phyloP scores from a whole-genome alignment of 2,113 vertebrate genomes.

The Globicephala melas region DNA sequence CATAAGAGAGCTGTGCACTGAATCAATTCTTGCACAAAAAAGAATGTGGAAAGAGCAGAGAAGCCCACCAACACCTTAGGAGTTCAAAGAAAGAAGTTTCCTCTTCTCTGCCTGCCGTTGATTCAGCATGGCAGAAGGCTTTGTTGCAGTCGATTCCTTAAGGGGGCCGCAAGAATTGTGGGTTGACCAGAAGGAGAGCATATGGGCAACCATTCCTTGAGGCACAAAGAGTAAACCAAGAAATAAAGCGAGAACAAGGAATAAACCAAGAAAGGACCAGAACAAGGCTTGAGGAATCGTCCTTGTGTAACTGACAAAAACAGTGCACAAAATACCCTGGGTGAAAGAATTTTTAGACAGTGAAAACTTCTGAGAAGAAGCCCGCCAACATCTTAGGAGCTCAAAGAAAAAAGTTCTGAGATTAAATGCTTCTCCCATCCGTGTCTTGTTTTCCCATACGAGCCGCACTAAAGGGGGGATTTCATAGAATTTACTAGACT shows the following conservation, averaged over 20 bases:
- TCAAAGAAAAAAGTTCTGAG: neutral
- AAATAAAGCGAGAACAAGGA: no score
- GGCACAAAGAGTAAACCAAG: no score
- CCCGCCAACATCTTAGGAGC: neutral
- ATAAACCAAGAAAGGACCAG: neutral
- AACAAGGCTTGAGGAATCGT: neutral
- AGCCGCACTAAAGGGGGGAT: accelerated
- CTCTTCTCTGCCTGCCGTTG: no score
- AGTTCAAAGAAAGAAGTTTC: no score
- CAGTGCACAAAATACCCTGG: accelerated
- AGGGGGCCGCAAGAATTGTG: neutral
- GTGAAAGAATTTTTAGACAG: neutral
- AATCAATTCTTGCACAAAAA: no score
- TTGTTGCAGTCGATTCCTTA: neutral
- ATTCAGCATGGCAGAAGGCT: no score
- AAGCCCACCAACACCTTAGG: no score
- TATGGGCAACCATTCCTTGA: no score
- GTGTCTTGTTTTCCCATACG: neutral
- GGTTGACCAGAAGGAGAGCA: neutral
- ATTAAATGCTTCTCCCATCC: accelerated
- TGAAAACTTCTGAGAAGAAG: neutral
- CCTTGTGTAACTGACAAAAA: neutral
- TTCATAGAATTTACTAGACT: neutral
- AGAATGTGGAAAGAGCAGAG: no score
- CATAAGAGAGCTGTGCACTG: no score